phyloP scores from a whole-genome alignment of 2,888 invertebrate species.

The Galeopsomyia nigrocyanea region DNA sequence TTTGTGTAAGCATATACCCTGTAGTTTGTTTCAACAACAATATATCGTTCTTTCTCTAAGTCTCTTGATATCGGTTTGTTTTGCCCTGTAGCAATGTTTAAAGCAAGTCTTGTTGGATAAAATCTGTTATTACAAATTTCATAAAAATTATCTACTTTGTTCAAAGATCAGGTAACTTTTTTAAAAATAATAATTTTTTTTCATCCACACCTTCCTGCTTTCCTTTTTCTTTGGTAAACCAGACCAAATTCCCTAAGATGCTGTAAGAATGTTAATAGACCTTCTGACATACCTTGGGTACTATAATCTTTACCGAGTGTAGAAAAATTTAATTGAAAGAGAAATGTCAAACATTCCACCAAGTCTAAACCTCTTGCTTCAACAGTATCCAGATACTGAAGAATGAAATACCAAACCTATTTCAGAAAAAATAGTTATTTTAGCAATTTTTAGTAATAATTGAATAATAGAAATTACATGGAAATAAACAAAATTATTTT shows the following conservation, averaged over 20 bases:
- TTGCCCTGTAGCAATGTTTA: constrained; percentile 83
- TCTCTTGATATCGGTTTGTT: constrained; percentile 66
- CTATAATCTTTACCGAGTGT: constrained; percentile 96
- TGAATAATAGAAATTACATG: constrained; percentile 2
- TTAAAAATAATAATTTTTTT: constrained; percentile 6
- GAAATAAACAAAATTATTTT: not conserved
- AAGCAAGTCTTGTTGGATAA: constrained; percentile 93
- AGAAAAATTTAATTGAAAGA: constrained; percentile 97
- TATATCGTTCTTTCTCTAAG: constrained; percentile 77
- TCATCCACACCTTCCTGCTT: constrained; percentile 73
- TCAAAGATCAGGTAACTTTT: not conserved
- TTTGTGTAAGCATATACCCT: constrained; percentile 97
- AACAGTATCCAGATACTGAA: constrained; percentile 95
- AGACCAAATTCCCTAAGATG: constrained; percentile 97
- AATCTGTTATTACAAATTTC: constrained; percentile 72
- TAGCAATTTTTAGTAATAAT: not conserved
- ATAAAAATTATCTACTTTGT: constrained; percentile 34
- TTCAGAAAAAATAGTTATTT: constrained; percentile 20
- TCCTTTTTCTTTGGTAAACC: constrained; percentile 88
- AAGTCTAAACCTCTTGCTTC: constrained; percentile 88
- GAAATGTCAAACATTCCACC: constrained; percentile 92
- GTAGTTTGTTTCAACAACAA: constrained; percentile 97
- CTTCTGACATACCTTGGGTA: constrained; percentile 92
- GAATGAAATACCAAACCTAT: constrained; percentile 94
- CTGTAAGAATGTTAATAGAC: constrained; percentile 90